A percentile compares a stretch with the other conserved stretches of the same genome.
Evolutionary conservation across 53 echinoderm and acorn worm genomes (phyloP).

Genomic region (Antedon mediterranea): DNA sequence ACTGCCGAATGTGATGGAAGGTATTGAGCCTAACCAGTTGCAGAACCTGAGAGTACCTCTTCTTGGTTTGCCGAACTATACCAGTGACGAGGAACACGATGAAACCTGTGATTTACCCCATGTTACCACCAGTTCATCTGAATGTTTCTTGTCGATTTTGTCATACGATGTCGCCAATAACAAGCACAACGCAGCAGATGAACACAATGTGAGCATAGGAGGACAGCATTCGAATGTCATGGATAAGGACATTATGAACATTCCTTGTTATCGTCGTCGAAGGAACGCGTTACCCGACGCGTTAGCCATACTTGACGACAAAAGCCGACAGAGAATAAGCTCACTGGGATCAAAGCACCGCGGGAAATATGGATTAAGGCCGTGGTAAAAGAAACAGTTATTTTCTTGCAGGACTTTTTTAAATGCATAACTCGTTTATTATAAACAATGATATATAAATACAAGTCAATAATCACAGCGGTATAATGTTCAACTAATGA

Average conservation of each 20-base stretch:
- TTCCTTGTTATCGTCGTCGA: neutral
- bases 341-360: neutral
- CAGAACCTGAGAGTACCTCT: constrained; percentile 6
- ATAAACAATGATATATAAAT: no score
- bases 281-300: neutral
- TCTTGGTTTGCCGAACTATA: neutral
- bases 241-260: neutral
- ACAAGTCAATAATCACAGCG: no score
- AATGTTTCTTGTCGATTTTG: neutral
- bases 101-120: neutral
- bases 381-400: neutral
- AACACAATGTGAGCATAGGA: neutral
- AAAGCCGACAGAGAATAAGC: neutral
- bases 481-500: no score
- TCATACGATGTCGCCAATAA: neutral
- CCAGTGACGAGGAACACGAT: neutral
- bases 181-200: neutral
- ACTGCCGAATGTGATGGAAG: constrained; percentile 52
- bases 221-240: no score
- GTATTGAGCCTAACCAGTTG: constrained; percentile 41
- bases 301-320: neutral
- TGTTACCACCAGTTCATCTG: neutral
- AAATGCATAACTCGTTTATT: neutral
- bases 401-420: no score
- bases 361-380: neutral